Base-by-base conservation (phyloP, 2,888 invertebrate species). In the Drosophila heteroneura region DNA sequence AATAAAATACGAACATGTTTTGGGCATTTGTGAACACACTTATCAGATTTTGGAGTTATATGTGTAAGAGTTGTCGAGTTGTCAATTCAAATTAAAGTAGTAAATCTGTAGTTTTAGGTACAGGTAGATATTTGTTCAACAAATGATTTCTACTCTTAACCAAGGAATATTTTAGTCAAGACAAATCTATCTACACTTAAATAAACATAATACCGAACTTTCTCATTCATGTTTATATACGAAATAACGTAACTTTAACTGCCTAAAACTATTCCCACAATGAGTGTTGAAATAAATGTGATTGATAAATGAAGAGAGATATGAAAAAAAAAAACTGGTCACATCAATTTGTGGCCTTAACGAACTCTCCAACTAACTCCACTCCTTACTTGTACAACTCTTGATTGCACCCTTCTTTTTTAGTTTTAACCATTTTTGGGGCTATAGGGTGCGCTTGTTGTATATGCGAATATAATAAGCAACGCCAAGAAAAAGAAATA, bases 401-500 rank as follows among this genome's bases (percentile, higher is more conserved):
- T 59, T 72, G 71, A 58, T 57, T 57, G 64, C 63, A 79, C 70
- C 69, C 80, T 75, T 67, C 44, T 58, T 70, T 54, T 69, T 22
- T 1, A 35, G 32, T 22, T 7, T 56, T 26, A 12, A 12, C 78
- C 76, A 64, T 66, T 77, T 65, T 67, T 56, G 65, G 60, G n/a
- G 33, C 30, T 57, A 19, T 79, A 65, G 61, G 64, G 70, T 68
- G 75, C 70, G 63, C 28, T 35, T 1, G 35, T 14, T 14, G 35
- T 35, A 35, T 16, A 54, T 54, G 33, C 65, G 47, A 47, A 49
- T 35, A 66, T 66, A 66, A 82, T 78, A 63, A 76, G 74, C 70
- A 64, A 81, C 63, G 47, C 26, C 47, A 47, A 26, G 16, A 59
- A 82, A 63, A 68, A 70, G 62, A 67, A 74, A 90, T 82, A 68